Base-by-base conservation (phyloP, 2,113 vertebrate species). In the Lucifuga dentata region DNA sequence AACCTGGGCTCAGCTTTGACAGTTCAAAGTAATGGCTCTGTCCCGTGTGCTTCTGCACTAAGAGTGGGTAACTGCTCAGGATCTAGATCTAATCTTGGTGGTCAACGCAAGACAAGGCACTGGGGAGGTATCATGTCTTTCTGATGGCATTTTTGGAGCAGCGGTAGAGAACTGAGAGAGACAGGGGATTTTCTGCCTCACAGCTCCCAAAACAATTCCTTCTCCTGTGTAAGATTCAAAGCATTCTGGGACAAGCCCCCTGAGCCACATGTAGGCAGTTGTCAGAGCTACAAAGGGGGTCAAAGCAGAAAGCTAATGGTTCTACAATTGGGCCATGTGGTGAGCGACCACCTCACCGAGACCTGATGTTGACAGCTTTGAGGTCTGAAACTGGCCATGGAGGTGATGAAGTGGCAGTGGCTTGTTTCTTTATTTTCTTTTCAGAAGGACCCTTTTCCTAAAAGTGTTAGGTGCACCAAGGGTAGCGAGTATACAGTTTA, bases 291-390 rank as follows among this genome's bases (percentile, higher is more conserved):
- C 67, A 61, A 81, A 64, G 38, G 26, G 48, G 63, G 56, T 78
- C 52, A 73, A 68, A 73, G 61, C 57, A 59, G 45, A 48, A 71
- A 66, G 67, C 43, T 77, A 62, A 72, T 53, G 63, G 52, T 59
- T 68, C 80, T 2, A 72, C 11, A 29, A 81, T 63, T 53, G 35
- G 33, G 26, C 58, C 57, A 35, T 58, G 76, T 58, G 71, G 62
- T 62, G 44, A 72, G 68, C 53, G 85, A 76, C 67, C 85, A 73
- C 49, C 76, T n/a, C 85, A 72, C 44, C 64, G 62, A 75, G 76
- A 76, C 51, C 20, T 63, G 33, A 78, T 55, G 86, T 21, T 80
- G 82, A 90, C 85, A 89, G 76, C 80, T 84, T 68, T 59, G 82
- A 86, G 74, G 77, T 26, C 49, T 73, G 45, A 86, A 89, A 89